Base-by-base conservation (phyloP, 2,888 invertebrate species). In the Tortricodes alternella region DNA sequence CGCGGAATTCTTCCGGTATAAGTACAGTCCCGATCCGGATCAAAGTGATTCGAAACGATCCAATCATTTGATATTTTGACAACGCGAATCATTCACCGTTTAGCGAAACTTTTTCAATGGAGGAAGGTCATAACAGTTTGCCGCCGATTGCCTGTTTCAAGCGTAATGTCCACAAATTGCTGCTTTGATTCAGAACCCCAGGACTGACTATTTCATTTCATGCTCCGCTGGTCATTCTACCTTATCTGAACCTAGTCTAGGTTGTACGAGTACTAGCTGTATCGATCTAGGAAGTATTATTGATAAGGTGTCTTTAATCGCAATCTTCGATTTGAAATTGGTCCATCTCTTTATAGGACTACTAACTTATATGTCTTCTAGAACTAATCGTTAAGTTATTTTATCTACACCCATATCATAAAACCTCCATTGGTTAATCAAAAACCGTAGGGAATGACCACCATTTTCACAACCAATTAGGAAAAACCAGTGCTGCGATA, bases 131-230 rank as follows among this genome's bases (percentile, higher is more conserved):
- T 29, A 29, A 29, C 27, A 44, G 18, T 44, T 44, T 15, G 18
- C 44, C 27, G 29, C 15, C 24, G n/a, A 29, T n/a, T n/a, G 29
- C 5, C 9, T 27, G 7, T 27, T 27, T 43, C 16, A 16, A n/a
- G 15, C 4, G 16, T 29, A 29, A 44, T 44, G 29, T 11, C 53
- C 64, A 63, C 64, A 67, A 58, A 67, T 67, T 65, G 64, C 62
- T 60, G 64, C 64, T 63, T 8, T 16, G 24, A 41, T 41, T 62
- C 61, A 61, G n/a, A n/a, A n/a, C n/a, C n/a, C n/a, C n/a, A n/a
- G 56, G 66, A 74, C 70, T 71, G 70, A 61, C 66, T 65, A 73
- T 77, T 78, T 71, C 71, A 72, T 77, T 78, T 71, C 72, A 77
- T 62, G 78, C 71, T 73, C 64, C 69, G 65, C 56, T 71, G 62